Evolutionary conservation across 2,113 vertebrate genomes (phyloP).

Genomic region (Neogale vison): DNA sequence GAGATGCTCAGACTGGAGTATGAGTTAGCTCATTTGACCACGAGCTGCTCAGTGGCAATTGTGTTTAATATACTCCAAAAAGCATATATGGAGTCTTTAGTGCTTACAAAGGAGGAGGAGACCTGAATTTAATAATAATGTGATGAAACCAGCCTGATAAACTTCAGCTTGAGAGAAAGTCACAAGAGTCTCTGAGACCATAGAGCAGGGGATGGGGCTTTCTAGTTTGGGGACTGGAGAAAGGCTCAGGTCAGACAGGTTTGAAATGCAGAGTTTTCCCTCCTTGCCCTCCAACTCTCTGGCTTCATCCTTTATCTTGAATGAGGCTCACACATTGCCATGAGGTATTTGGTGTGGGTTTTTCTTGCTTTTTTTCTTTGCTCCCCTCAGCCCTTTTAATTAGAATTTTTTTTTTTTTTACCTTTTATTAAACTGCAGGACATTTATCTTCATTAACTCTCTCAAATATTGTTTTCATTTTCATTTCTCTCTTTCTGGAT

Average conservation of each 20-base stretch:
- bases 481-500: background rate
- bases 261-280: too few relatives aligned
- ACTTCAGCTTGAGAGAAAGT: background rate
- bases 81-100: background rate
- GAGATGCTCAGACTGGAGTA: background rate
- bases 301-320: background rate
- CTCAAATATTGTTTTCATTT: background rate
- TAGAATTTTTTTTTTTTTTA: background rate
- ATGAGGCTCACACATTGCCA: background rate
- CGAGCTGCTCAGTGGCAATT: background rate
- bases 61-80: background rate
- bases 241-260: background rate
- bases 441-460: background rate
- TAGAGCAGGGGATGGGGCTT: background rate
- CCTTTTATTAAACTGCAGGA: background rate
- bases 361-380: background rate
- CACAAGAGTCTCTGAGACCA: accelerated
- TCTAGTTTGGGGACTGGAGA: too few relatives aligned
- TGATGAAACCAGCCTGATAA: background rate
- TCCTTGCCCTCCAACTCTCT: background rate
- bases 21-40: too few relatives aligned
- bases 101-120: background rate
- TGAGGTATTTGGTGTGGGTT: background rate
- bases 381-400: background rate
- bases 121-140: background rate